Percentiles rank a stretch among this genome's conserved stretches.
Evolutionary conservation across 1,140 invertebrate genomes (phyloP).

Genomic region (Drosophila teissieri): DNA sequence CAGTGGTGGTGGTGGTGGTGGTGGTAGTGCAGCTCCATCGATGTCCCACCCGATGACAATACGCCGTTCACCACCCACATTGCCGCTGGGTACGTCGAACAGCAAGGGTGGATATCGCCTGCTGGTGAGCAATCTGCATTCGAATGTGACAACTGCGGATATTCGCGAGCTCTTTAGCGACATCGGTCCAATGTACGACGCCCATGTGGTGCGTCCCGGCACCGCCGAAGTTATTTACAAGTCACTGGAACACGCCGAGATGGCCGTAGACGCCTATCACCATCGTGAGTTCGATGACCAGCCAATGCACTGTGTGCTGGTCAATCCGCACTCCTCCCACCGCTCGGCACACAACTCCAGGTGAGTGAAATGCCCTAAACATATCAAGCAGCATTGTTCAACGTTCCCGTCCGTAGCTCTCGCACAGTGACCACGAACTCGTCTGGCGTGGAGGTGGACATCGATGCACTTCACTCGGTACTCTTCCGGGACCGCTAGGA

Average conservation of each 20-base stretch:
- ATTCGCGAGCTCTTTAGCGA: slow-evolving; percentile 97
- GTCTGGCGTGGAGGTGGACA: slow-evolving; percentile 72
- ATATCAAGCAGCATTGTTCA: background rate
- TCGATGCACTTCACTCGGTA: slow-evolving; percentile 73
- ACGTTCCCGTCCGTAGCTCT: slow-evolving; percentile 26
- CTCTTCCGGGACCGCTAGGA: slow-evolving; percentile 68
- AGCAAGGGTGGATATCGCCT: slow-evolving; percentile 88
- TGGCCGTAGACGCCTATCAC: slow-evolving; percentile 95
- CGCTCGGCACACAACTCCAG: slow-evolving; percentile 86
- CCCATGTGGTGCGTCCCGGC: slow-evolving; percentile 92
- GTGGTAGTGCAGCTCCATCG: background rate
- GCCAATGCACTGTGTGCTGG: slow-evolving; percentile 92
- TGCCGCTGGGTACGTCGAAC: slow-evolving; percentile 47
- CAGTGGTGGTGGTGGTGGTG: background rate
- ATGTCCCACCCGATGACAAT: slow-evolving; percentile 49
- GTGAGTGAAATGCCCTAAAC: slow-evolving; percentile 41
- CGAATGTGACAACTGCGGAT: slow-evolving; percentile 93
- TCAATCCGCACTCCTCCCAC: slow-evolving; percentile 89
- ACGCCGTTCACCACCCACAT: slow-evolving; percentile 82
- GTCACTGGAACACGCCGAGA: slow-evolving; percentile 92
- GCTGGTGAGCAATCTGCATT: slow-evolving; percentile 94
- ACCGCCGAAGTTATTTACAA: slow-evolving; percentile 96
- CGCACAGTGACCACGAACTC: slow-evolving; percentile 73
- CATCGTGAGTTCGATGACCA: slow-evolving; percentile 94
- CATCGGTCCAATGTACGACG: slow-evolving; percentile 93